These are phyloP conservation scores for Neodontobutis hainanensis DNA, from an alignment of 2,113 vertebrate genomes.

Conservation along the genomic window DNA sequence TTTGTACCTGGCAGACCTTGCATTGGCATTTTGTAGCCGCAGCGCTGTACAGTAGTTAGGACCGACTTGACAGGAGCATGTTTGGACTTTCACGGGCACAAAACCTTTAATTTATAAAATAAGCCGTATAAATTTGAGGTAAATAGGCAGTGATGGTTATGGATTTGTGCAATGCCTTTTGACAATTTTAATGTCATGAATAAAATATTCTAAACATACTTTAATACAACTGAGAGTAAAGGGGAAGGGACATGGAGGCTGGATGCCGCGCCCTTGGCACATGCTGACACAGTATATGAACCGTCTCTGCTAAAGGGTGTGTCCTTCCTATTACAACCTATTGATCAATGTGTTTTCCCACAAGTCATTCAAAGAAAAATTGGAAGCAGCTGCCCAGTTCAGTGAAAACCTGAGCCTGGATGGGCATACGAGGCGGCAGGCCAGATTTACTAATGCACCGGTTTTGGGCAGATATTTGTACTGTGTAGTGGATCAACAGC, in stretches of 20 bases:
- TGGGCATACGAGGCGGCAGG: conserved; percentile 8
- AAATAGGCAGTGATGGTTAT: conserved; percentile 16
- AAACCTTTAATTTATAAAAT: conserved; percentile 39
- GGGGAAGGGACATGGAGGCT: conserved; percentile 45
- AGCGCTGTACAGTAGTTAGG: conserved; percentile 35
- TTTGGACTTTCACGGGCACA: conserved; percentile 1
- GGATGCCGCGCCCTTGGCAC: conserved; percentile 68
- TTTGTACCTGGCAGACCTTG: conserved; percentile 31
- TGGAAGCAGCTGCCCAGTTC: conserved; percentile 69
- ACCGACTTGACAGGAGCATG: conserved; percentile 24
- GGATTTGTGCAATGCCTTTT: conserved; percentile 33
- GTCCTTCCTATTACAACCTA: conserved; percentile 65
- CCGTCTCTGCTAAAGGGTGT: conserved; percentile 59
- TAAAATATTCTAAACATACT: conserved; percentile 46
- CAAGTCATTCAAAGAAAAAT: conserved; percentile 70
- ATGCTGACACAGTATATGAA: conserved; percentile 50
- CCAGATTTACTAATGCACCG: background rate
- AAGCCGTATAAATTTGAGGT: conserved; percentile 20
- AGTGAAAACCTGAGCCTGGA: conserved; percentile 26
- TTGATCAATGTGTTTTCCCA: conserved; percentile 74
- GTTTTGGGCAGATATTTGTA: conserved; percentile 3
- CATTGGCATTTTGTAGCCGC: conserved; percentile 14
- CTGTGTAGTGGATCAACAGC: too few relatives aligned
- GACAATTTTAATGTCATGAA: conserved; percentile 53
- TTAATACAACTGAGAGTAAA: conserved; percentile 32